Conservation (phyloP, 1,140 invertebrate genomes). For the Reticulitermes speratus region DNA sequence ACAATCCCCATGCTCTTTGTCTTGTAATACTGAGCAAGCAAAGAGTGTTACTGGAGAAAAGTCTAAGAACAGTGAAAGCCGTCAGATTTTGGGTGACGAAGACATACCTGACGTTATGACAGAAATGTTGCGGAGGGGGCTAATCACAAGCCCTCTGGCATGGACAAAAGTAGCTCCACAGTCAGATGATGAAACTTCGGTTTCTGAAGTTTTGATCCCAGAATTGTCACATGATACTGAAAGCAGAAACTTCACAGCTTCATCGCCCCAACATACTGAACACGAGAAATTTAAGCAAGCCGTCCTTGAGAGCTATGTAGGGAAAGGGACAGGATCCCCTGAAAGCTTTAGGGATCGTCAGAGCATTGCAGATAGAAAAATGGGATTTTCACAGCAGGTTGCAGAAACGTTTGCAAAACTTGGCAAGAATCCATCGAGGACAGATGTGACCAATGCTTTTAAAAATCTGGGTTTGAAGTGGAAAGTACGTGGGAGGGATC, state of each 20-base stretch:
- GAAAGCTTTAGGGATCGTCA: not conserved
- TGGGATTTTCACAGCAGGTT: not conserved
- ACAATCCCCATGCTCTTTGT: not conserved
- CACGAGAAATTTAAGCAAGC: not conserved
- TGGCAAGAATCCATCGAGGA: slow-evolving; percentile 3
- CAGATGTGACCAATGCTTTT: slow-evolving; percentile 1
- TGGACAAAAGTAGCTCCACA: not conserved
- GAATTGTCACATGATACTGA: not conserved
- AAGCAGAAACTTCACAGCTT: not conserved
- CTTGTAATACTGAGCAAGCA: not conserved
- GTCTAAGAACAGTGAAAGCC: not conserved
- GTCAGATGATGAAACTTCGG: not conserved
- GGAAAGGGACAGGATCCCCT: not conserved
- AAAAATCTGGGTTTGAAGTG: slow-evolving; percentile 9
- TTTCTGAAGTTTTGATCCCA: not conserved
- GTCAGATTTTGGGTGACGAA: too few relatives aligned
- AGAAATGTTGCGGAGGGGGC: slow-evolving; percentile 16
- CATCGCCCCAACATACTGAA: not conserved
- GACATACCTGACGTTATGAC: slow-evolving; percentile 23
- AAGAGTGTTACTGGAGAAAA: not conserved
- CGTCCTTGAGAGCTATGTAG: not conserved
- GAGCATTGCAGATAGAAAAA: not conserved
- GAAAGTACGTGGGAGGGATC: not conserved
- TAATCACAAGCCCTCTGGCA: slow-evolving; percentile 20
- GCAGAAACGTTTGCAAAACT: slow-evolving; percentile 15